Evolutionary conservation across 2,797 vertebrate species (phyloP), one percentile per base, ranked within the genome.

Genomic region (Chrysocyon brachyurus): DNA sequence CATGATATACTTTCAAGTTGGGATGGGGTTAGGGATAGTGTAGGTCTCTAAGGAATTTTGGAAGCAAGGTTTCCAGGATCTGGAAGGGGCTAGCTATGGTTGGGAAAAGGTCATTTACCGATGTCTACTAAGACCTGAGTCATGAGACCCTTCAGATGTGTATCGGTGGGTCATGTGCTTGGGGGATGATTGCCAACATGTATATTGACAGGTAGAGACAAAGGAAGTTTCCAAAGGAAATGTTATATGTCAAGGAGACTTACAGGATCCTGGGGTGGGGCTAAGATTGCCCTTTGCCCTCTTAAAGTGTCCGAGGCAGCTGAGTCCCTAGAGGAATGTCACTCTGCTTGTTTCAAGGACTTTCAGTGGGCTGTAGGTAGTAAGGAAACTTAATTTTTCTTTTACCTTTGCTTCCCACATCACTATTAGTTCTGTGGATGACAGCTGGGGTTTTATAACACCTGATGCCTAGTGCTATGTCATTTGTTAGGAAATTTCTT

Each of bases 371-470:
- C 66, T 68, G 3, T 68, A 33, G 66, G 17, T 68, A 68, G 66
- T 36, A 68, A 68, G n/a, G n/a, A 68, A 68, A n/a, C 33, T 68
- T 68, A 68, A 33, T 11, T 33, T 33, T 68, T 68, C 66, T 33
- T 68, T 68, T 33, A n/a, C n/a, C 66, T 68, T 33, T 33, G 16
- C 33, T 68, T 68, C n/a, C 66, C n/a, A 33, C 66, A 36, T 68
- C 9, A 68, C n/a, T 33, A 21, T 68, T 78, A 21, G 49, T 31
- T 78, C 40, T 6, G 3, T 70, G 68, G 56, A 33, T 52, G 75
- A 79, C 91, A 97, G 78, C 79, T 94, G 92, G 61, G 36, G 22
- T 85, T 97, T 79, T 95, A 21, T 91, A 92, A 97, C 33, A 97
- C 86, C 86, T 91, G 84, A 22, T 73, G 63, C 64, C 64, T 91